Percentiles rank a stretch among this genome's conserved stretches.
phyloP scores from a whole-genome alignment of 2,888 invertebrate genomes.

The Acanthosepion lycidas region DNA sequence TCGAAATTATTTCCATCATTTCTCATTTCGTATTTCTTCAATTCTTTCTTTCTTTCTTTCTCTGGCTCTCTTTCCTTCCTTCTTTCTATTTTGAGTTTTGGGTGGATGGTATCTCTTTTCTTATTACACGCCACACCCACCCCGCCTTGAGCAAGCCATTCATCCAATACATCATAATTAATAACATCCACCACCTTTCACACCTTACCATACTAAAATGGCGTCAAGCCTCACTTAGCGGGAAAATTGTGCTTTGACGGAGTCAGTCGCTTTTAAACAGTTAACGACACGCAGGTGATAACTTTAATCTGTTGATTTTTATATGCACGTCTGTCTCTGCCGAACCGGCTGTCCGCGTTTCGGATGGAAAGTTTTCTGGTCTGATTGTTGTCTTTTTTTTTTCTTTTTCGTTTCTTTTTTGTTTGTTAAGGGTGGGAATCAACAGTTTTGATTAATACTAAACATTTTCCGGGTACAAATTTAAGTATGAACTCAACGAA shows the following conservation, averaged over 20 bases:
- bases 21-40: neutral
- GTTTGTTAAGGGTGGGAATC: no score
- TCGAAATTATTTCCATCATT: no score
- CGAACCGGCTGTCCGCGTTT: neutral
- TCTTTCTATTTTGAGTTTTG: neutral
- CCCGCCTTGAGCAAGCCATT: neutral
- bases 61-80: neutral
- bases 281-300: constrained; percentile 33
- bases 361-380: neutral
- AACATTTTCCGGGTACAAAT: no score
- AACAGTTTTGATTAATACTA: no score
- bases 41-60: neutral
- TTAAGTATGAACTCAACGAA: no score
- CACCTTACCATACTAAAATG: neutral
- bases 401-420: no score
- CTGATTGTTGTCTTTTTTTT: neutral
- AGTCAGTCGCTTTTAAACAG: neutral
- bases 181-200: neutral
- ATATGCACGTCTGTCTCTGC: neutral
- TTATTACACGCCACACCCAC: neutral
- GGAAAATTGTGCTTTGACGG: constrained; percentile 11
- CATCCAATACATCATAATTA: constrained; percentile 22
- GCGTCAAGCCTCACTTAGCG: constrained; percentile 33
- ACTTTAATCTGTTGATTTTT: neutral
- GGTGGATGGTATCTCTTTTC: neutral